Percentiles rank a stretch among this genome's conserved stretches.
phyloP scores from a whole-genome alignment of 2,113 vertebrate species.

The Xenus cinereus region DNA sequence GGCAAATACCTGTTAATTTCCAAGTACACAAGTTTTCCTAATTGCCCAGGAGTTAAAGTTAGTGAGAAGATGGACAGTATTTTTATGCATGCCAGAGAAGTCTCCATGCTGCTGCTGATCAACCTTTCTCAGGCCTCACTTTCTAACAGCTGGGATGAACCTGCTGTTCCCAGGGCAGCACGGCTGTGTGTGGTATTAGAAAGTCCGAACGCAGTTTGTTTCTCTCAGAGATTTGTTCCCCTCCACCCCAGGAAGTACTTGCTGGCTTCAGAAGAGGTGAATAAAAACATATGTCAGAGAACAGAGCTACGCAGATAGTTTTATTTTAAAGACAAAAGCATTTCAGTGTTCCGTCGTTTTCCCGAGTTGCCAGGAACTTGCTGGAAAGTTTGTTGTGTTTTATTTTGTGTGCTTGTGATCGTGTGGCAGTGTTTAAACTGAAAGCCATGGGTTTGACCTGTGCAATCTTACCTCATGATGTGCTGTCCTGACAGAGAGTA shows the following conservation, averaged over 20 bases:
- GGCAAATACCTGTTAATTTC: not conserved
- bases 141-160: not conserved
- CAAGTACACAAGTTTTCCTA: not conserved
- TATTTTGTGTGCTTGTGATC: not conserved
- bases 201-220: not conserved
- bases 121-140: not conserved
- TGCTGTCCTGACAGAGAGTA: not conserved
- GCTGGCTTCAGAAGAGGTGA: not conserved
- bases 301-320: not conserved
- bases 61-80: not conserved
- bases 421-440: not conserved
- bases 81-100: not conserved
- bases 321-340: not conserved
- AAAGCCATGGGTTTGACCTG: not conserved
- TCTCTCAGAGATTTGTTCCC: not conserved
- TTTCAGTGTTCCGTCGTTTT: not conserved
- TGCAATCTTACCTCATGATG: not conserved
- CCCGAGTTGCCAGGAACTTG: not conserved
- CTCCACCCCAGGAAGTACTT: not conserved
- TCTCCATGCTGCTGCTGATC: not conserved
- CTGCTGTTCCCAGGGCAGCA: not conserved
- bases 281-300: not conserved
- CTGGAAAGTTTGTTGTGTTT: not conserved
- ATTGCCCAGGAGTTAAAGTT: not conserved
- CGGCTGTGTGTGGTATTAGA: not conserved